Evolutionary conservation across 2,113 vertebrate genomes (phyloP).

Genomic region (Balaenoptera acutorostrata): DNA sequence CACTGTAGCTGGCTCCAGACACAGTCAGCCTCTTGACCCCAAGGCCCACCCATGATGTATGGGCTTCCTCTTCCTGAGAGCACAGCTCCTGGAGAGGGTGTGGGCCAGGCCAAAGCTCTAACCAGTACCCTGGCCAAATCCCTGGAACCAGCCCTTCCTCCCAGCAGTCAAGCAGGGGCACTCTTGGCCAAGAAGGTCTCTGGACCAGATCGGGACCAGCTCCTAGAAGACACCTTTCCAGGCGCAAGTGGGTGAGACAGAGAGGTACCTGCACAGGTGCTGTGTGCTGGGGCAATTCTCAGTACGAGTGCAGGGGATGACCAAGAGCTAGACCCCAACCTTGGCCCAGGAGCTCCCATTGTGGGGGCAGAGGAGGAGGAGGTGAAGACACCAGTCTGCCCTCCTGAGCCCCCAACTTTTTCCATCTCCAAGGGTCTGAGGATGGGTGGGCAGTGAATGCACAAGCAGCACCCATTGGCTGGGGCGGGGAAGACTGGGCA

Average conservation of each 20-base stretch:
- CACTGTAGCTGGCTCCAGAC: neutral
- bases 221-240: neutral
- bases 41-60: neutral
- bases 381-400: neutral
- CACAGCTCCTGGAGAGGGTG: neutral
- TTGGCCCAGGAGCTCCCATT: neutral
- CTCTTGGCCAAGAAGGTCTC: neutral
- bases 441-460: neutral
- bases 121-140: neutral
- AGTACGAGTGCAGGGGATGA: neutral
- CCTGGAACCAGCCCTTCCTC: neutral
- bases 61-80: neutral
- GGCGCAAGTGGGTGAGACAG: neutral
- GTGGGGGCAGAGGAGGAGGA: neutral
- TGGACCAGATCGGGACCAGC: neutral
- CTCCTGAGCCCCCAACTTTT: neutral
- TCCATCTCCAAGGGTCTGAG: neutral
- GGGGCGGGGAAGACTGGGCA: neutral
- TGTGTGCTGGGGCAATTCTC: neutral
- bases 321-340: neutral
- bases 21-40: neutral
- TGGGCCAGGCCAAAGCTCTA: neutral
- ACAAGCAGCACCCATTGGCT: neutral
- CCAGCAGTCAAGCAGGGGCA: neutral
- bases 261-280: neutral